Evolutionary conservation across 2,888 invertebrate genomes (phyloP), one percentile per base, ranked within the genome.

Genomic region (Ellobium chinense): DNA sequence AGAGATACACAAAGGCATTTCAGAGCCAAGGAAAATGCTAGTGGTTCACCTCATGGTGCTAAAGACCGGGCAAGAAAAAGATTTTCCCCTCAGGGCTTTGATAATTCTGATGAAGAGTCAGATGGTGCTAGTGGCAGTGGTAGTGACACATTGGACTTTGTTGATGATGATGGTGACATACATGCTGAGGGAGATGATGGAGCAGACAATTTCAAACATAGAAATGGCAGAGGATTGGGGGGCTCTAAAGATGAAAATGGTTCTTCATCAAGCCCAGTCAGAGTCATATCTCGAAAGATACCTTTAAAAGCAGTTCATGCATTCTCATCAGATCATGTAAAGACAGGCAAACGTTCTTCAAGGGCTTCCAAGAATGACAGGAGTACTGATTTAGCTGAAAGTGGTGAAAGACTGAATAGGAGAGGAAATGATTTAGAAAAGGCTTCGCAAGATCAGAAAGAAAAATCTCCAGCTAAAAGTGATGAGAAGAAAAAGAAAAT

Each of bases 221-320:
- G n/a, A n/a, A n/a, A n/a, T n/a, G n/a, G n/a, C n/a, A n/a, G n/a
- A n/a, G n/a, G n/a, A n/a, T n/a, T n/a, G n/a, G n/a, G n/a, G n/a
- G n/a, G n/a, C n/a, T n/a, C n/a, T n/a, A n/a, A n/a, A n/a, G n/a
- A n/a, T n/a, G 46, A 46, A 31, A 29, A 54, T 1, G 31, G 54
- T 60, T 18, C 7, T 18, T 18, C 7, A 12, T 36, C 24, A 5
- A 70, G 34, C 58, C 4, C 27, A 34, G 18, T 1, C 7, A 54
- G 31, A 69, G 46, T 39, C 46, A 69, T 69, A 27, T 69, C 69
- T 24, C 37, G 54, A 54, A 69, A 69, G 29, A 69, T 39, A 24
- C 69, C 54, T 27, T 24, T 39, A 24, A 69, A 54, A 46, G 69
- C 69, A 9, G 27, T 46, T 18, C 69, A 69, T 18, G 27, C 69